These are phyloP conservation scores for Hypolimnas misippus DNA, from an alignment of 2,888 invertebrate genomes.

Conservation along the genomic window DNA sequence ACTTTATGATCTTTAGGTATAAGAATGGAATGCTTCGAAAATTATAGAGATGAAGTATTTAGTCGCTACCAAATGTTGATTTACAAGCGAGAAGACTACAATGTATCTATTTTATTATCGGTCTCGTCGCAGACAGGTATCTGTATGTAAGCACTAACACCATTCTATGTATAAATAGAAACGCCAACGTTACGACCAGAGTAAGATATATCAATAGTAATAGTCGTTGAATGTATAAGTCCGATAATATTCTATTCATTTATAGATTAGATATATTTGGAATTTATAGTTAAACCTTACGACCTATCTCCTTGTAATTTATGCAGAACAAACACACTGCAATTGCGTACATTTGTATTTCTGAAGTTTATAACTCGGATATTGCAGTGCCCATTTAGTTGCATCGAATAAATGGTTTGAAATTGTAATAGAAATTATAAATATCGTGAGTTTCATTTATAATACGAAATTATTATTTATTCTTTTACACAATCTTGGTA, in stretches of 20 bases:
- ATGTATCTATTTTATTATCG: conserved; percentile 17
- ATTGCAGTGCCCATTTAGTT: conserved; percentile 21
- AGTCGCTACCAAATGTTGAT: conserved; percentile 38
- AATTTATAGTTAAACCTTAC: conserved; percentile 36
- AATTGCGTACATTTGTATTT: conserved; percentile 27
- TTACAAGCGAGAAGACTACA: conserved; percentile 1
- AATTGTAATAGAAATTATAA: neutral
- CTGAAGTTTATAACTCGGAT: conserved; percentile 16
- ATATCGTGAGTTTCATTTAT: neutral
- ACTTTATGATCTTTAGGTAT: conserved; percentile 75
- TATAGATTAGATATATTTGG: conserved; percentile 28
- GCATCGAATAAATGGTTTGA: conserved; percentile 7
- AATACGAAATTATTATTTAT: too few species aligned
- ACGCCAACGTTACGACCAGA: conserved; percentile 10
- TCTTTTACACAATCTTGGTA: too few species aligned
- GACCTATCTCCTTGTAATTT: conserved; percentile 27
- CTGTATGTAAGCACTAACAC: neutral
- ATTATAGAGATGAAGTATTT: conserved; percentile 54
- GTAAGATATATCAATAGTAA: conserved; percentile 16
- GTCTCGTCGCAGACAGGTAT: neutral
- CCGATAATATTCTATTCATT: conserved; percentile 27
- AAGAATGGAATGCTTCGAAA: conserved; percentile 66
- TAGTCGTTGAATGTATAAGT: conserved; percentile 6
- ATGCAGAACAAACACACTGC: conserved; percentile 30
- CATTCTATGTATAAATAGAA: conserved; percentile 15